Evolutionary conservation across 2,113 vertebrate species (phyloP).

Genomic region (Neoarius graeffei): DNA sequence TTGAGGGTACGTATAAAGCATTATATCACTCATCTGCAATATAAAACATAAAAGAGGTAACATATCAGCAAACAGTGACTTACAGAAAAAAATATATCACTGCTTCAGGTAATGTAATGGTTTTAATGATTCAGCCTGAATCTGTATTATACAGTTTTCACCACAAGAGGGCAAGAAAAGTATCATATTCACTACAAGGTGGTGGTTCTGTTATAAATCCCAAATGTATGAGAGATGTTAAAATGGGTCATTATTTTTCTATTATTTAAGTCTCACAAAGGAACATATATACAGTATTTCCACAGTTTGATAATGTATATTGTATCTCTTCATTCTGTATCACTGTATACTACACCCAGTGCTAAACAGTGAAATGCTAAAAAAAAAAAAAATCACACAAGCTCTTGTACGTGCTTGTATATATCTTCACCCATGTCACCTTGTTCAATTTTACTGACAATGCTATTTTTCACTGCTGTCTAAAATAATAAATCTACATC

Average conservation of each 20-base stretch:
- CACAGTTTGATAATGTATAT: not conserved
- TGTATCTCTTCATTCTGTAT: not conserved
- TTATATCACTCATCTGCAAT: constrained; percentile 90
- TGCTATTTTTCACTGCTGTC: not conserved
- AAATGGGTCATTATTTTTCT: not conserved
- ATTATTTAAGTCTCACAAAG: not conserved
- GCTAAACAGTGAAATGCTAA: not conserved
- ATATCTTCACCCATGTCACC: not conserved
- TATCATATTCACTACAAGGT: not conserved
- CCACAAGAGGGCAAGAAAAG: constrained; percentile 49
- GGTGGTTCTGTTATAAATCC: not conserved
- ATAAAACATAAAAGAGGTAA: not conserved
- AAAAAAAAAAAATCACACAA: not conserved
- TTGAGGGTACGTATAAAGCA: constrained; percentile 96
- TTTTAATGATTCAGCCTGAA: not conserved
- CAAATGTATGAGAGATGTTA: not conserved
- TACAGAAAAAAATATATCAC: not conserved
- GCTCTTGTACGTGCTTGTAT: not conserved
- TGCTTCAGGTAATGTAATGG: not conserved
- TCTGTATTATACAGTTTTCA: not conserved
- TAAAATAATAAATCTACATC: not conserved
- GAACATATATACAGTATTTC: not conserved
- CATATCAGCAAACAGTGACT: constrained; percentile 11
- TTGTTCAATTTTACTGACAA: not conserved
- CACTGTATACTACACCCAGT: not conserved